A percentile compares a stretch with the other conserved stretches of the same genome.
Evolutionary conservation across 2,888 invertebrate species (phyloP).

Genomic region (Drosophila algonquin): DNA sequence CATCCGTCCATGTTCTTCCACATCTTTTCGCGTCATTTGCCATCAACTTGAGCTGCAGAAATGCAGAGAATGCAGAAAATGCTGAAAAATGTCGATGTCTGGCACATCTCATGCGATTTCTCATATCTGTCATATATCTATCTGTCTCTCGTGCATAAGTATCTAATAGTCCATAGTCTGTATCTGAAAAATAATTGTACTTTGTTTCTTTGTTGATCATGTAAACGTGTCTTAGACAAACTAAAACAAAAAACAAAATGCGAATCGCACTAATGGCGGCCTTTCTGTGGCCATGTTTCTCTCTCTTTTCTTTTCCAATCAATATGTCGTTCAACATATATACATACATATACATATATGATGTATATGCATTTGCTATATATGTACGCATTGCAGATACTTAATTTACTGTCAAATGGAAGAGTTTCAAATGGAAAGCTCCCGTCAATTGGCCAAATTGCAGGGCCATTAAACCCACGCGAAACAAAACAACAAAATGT

Average conservation of each 20-base stretch:
- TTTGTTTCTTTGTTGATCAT: conserved; percentile 46
- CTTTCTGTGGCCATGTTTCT: conserved; percentile 53
- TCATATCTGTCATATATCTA: conserved; percentile 42
- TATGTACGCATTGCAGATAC: conserved; percentile 86
- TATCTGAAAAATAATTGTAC: conserved; percentile 30
- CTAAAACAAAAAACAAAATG: conserved; percentile 16
- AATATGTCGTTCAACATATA: conserved; percentile 38
- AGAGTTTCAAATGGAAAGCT: conserved; percentile 91
- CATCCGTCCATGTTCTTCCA: conserved; percentile 12
- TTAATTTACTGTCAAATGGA: conserved; percentile 94
- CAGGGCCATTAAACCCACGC: conserved; percentile 69
- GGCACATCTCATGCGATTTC: conserved; percentile 46
- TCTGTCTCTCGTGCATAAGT: conserved; percentile 53
- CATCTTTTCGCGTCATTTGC: background rate
- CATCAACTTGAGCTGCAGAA: conserved; percentile 17
- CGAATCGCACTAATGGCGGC: conserved; percentile 75
- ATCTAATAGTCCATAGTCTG: conserved; percentile 40
- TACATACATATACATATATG: conserved; percentile 1
- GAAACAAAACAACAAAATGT: conserved; percentile 47
- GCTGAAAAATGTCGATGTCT: background rate
- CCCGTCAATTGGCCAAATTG: conserved; percentile 85
- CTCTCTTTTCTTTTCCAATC: conserved; percentile 63
- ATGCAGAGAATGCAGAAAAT: background rate
- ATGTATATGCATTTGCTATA: conserved; percentile 40
- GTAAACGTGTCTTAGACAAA: conserved; percentile 56